These are phyloP conservation scores for Rhizomys pruinosus DNA, from an alignment of 2,113 vertebrate genomes.

Conservation along the genomic window DNA sequence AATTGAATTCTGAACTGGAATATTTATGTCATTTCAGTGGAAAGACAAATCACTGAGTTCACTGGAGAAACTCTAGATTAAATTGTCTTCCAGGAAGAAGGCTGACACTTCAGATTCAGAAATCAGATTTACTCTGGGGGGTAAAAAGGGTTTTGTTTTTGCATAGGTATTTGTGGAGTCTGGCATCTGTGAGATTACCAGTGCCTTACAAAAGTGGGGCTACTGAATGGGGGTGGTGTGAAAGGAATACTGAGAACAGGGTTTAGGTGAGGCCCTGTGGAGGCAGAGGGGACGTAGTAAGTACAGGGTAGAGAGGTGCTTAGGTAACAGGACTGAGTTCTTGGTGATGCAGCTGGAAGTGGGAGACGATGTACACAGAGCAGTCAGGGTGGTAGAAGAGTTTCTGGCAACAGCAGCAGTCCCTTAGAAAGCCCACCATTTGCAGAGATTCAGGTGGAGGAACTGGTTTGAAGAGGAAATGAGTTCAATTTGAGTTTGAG, in stretches of 20 bases:
- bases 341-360: background rate
- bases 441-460: background rate
- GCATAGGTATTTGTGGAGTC: background rate
- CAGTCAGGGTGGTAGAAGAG: background rate
- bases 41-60: conserved; percentile 28
- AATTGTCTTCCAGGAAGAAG: background rate
- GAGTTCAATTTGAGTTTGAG: conserved; percentile 37
- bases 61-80: conserved; percentile 5
- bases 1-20: conserved; percentile 41
- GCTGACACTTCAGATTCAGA: conserved; percentile 22
- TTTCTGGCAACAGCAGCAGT: background rate
- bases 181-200: background rate
- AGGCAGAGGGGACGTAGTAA: background rate
- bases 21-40: background rate
- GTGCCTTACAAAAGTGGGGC: background rate
- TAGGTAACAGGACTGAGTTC: background rate
- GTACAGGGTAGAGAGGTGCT: background rate
- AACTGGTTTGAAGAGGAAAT: background rate
- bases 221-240: background rate
- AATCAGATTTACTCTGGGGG: background rate
- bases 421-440: background rate
- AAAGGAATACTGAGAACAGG: background rate
- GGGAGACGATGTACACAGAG: background rate
- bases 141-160: background rate
- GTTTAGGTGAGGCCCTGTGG: background rate